These are phyloP conservation scores for Cichlasoma orientale DNA, from an alignment of 2,797 vertebrate genomes.

Conservation along the genomic window DNA sequence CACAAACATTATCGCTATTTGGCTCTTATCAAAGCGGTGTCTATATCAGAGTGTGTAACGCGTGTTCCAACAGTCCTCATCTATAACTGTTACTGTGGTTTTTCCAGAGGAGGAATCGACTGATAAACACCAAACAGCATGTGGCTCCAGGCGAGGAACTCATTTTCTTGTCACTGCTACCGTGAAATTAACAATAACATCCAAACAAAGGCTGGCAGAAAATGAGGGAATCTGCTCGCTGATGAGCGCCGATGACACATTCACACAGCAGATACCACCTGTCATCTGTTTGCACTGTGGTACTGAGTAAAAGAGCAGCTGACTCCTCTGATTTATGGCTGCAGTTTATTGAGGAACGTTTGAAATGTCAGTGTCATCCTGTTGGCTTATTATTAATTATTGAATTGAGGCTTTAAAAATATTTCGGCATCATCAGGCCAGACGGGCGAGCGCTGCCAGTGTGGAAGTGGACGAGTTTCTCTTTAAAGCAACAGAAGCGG, in stretches of 20 bases:
- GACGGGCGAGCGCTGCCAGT: not conserved
- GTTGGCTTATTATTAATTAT: constrained; percentile 1
- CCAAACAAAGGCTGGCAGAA: not conserved
- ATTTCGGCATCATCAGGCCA: not conserved
- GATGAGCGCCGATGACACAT: not conserved
- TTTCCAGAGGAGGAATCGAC: not conserved
- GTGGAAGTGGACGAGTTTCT: not conserved
- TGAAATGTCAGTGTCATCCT: not conserved
- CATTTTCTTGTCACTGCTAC: constrained; percentile 30
- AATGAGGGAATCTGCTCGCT: not conserved
- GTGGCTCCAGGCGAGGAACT: constrained; percentile 28
- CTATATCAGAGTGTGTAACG: not conserved
- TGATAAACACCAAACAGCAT: not conserved
- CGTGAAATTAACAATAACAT: constrained; percentile 3
- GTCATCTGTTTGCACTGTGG: not conserved
- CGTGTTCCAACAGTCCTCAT: constrained; percentile 19
- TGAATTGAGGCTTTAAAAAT: not conserved
- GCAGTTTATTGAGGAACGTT: not conserved
- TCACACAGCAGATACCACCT: not conserved
- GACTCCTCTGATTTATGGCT: constrained; percentile 3
- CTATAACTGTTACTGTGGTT: not conserved
- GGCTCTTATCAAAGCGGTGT: not conserved
- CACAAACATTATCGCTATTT: not conserved
- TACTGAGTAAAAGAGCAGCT: not conserved
- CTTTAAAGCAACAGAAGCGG: not conserved